These are phyloP conservation scores for Sesia bembeciformis DNA, from an alignment of 2,888 invertebrate species.

Conservation along the genomic window DNA sequence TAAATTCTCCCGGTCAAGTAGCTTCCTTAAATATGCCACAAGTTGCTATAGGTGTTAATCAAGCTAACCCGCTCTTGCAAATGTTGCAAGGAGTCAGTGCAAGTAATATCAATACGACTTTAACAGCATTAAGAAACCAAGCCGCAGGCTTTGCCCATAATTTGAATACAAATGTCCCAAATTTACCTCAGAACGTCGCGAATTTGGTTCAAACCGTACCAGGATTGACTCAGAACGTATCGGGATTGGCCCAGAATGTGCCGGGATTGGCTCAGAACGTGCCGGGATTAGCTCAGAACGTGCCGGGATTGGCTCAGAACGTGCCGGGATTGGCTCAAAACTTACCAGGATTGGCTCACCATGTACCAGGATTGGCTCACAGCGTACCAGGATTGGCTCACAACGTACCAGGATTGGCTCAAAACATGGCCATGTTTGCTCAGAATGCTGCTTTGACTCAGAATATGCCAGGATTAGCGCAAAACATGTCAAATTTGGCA, in stretches of 20 bases:
- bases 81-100: background rate
- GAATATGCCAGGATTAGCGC: background rate
- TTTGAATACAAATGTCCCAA: background rate
- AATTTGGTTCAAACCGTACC: background rate
- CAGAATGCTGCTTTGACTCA: background rate
- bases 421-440: background rate
- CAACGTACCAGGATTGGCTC: background rate
- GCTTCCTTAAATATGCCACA: background rate
- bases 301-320: background rate
- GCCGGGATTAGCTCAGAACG: background rate
- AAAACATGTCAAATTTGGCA: background rate
- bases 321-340: background rate
- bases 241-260: background rate
- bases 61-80: background rate
- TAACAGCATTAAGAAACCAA: constrained; percentile 37
- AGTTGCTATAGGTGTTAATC: background rate
- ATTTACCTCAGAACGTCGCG: background rate
- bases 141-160: background rate
- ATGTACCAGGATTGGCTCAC: background rate
- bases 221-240: background rate
- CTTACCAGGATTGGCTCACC: background rate
- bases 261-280: background rate
- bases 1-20: background rate
- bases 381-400: background rate
- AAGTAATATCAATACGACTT: background rate